Conservation (phyloP, 2,113 vertebrate species). For the Myanophis thanlyinensis region DNA sequence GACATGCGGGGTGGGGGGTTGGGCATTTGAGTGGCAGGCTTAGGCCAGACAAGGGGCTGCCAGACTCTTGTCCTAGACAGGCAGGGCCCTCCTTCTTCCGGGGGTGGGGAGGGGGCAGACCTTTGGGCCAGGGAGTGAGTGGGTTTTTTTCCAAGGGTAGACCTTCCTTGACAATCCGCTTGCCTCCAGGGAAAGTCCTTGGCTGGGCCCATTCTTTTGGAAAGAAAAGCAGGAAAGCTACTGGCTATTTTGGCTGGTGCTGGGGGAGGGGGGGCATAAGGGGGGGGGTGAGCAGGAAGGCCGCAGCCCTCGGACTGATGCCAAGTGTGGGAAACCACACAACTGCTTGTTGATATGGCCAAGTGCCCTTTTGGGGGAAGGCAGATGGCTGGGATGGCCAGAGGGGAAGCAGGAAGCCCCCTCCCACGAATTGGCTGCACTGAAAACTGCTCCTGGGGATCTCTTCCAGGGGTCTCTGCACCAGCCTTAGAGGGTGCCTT, state of each 20-base stretch:
- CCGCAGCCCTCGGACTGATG: not conserved
- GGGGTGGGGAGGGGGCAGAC: no score
- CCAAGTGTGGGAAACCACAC: not conserved
- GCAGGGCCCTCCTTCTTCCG: not conserved
- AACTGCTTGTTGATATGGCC: not conserved
- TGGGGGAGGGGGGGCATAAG: accelerated
- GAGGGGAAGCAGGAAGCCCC: not conserved
- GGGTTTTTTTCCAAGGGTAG: not conserved
- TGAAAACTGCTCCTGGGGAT: not conserved
- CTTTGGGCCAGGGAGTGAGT: not conserved
- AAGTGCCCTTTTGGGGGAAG: not conserved
- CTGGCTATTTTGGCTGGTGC: not conserved
- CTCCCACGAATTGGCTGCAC: not conserved
- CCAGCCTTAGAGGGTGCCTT: not conserved
- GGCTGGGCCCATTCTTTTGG: not conserved
- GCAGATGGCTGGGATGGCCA: not conserved
- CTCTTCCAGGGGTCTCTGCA: not conserved
- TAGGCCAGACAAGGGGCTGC: not conserved
- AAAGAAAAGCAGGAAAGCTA: not conserved
- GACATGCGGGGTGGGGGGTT: not conserved
- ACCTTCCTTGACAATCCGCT: not conserved
- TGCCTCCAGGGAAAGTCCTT: not conserved
- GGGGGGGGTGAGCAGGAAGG: not conserved
- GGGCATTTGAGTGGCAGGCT: not conserved
- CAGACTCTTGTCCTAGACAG: not conserved